These are phyloP conservation scores for Synanthedon tipuliformis DNA, from an alignment of 2,888 invertebrate genomes.

Conservation along the genomic window DNA sequence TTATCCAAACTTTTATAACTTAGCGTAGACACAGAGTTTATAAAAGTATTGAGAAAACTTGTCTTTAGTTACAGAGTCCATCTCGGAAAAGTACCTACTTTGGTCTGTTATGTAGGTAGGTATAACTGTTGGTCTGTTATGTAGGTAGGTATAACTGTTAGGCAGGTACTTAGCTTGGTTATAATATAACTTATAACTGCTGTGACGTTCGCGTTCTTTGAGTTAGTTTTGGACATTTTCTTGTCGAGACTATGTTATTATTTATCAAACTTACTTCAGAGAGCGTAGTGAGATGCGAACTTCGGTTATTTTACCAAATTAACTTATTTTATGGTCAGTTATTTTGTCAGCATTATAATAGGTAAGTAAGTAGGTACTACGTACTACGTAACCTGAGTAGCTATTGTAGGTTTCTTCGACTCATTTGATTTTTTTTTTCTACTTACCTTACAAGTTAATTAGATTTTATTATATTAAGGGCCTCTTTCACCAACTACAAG, in stretches of 20 bases:
- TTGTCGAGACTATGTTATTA: slow-evolving; percentile 3
- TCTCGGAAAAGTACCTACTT: slow-evolving; percentile 3
- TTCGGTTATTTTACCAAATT: slow-evolving; percentile 4
- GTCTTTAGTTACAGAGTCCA: slow-evolving; percentile 4
- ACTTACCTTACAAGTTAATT: too few relatives aligned
- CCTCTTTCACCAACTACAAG: too few relatives aligned
- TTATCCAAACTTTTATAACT: slow-evolving; percentile 9
- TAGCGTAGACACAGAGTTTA: slow-evolving; percentile 12
- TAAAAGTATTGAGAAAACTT: slow-evolving; percentile 12
- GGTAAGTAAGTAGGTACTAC: too few relatives aligned
- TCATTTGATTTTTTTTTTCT: too few relatives aligned
- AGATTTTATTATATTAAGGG: too few relatives aligned
- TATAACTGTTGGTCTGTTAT: too few relatives aligned
- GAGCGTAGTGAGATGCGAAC: slow-evolving; percentile 3
- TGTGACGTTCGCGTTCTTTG: slow-evolving; percentile 1
- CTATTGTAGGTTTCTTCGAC: too few relatives aligned
- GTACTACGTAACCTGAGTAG: too few relatives aligned
- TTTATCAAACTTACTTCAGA: slow-evolving; percentile 4
- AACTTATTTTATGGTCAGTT: slow-evolving; percentile 6
- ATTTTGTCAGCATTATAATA: not conserved
- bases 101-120: too few relatives aligned
- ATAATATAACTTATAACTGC: slow-evolving; percentile 1
- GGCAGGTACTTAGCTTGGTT: not conserved
- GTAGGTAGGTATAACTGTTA: not conserved
- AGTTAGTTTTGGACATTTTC: slow-evolving; percentile 4